Percentiles rank a stretch among this genome's conserved stretches.
These are phyloP conservation scores for Coccyzus lansbergi DNA, from an alignment of 2,797 vertebrate genomes.

Conservation along the genomic window DNA sequence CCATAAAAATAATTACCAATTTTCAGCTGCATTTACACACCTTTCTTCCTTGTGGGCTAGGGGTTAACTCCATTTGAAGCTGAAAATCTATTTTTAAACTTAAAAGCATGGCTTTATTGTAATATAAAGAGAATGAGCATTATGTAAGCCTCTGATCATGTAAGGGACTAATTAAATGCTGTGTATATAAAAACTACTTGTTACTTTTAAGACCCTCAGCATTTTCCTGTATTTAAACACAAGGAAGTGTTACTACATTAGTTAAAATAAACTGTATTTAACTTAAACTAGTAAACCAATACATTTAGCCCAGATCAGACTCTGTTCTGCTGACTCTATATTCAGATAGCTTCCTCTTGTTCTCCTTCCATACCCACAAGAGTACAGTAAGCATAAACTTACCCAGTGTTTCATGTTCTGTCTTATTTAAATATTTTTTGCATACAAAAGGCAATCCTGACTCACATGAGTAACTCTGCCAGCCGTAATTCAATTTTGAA, in stretches of 20 bases:
- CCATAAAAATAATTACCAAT: not conserved
- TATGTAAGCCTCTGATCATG: not conserved
- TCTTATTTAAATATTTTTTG: constrained; percentile 86
- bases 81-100: not conserved
- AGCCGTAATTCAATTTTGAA: constrained; percentile 75
- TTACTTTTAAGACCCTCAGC: not conserved
- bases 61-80: not conserved
- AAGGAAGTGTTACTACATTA: not conserved
- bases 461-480: constrained; percentile 87
- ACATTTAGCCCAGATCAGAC: not conserved
- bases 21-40: not conserved
- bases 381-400: constrained; percentile 49
- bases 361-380: not conserved
- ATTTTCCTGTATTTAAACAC: not conserved
- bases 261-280: not conserved
- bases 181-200: not conserved
- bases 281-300: not conserved
- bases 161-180: not conserved
- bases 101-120: not conserved
- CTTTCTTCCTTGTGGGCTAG: not conserved
- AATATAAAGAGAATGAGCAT: not conserved
- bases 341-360: not conserved
- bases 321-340: not conserved
- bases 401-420: constrained; percentile 81
- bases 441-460: constrained; percentile 90